A percentile compares a stretch with the other conserved stretches of the same genome.
phyloP scores from a whole-genome alignment of 2,888 invertebrate genomes.

The Volucella zonaria region DNA sequence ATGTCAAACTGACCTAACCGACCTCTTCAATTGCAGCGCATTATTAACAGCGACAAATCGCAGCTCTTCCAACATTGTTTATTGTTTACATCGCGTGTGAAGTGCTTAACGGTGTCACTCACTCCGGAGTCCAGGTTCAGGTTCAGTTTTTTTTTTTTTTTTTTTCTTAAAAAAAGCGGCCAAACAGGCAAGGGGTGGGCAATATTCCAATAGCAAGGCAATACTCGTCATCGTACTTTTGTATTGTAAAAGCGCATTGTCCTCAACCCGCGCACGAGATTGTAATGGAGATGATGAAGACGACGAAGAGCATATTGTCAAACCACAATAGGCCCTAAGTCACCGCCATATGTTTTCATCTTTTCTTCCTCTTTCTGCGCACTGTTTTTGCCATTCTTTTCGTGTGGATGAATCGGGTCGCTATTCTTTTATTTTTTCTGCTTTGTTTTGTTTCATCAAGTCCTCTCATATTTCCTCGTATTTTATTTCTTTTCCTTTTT shows the following conservation, averaged over 20 bases:
- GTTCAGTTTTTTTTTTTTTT: no score
- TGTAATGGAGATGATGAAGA: slow-evolving; percentile 49
- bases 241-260: slow-evolving; percentile 63
- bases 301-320: slow-evolving; percentile 43
- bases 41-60: slow-evolving; percentile 37
- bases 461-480: slow-evolving; percentile 49
- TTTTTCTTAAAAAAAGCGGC: not conserved
- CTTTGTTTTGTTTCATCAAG: slow-evolving; percentile 18
- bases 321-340: slow-evolving; percentile 64
- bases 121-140: slow-evolving; percentile 22
- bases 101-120: slow-evolving; percentile 68
- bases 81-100: slow-evolving; percentile 61
- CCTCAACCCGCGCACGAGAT: slow-evolving; percentile 31
- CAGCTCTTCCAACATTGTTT: slow-evolving; percentile 8
- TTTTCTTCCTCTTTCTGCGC: not conserved
- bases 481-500: slow-evolving; percentile 9
- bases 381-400: slow-evolving; percentile 7
- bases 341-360: not conserved
- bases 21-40: slow-evolving; percentile 28
- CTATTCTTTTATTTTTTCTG: slow-evolving; percentile 12
- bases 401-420: slow-evolving; percentile 19
- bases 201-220: no score
- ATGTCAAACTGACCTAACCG: no score
- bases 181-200: no score
- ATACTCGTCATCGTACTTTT: no score